Evolutionary conservation across 2,888 invertebrate genomes (phyloP).

Genomic region (Parthenolecanium corni): DNA sequence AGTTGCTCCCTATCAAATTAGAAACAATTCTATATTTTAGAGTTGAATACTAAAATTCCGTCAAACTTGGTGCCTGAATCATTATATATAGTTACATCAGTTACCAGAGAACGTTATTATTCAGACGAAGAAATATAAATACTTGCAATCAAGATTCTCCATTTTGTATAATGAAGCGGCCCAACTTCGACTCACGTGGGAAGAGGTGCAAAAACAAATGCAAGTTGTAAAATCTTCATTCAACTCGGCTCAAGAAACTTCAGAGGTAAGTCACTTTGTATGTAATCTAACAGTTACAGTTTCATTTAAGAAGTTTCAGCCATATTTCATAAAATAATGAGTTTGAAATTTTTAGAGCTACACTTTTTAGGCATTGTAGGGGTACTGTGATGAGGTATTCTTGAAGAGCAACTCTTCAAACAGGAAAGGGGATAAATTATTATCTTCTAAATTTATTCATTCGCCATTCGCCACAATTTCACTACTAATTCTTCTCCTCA

Average conservation of each 20-base stretch:
- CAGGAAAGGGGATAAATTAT: no score
- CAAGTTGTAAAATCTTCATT: constrained; percentile 17
- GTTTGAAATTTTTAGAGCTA: no score
- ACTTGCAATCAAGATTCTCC: constrained; percentile 19
- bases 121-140: constrained; percentile 16
- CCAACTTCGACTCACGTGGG: constrained; percentile 16
- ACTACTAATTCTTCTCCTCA: no score
- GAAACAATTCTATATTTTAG: background rate
- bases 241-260: constrained; percentile 21
- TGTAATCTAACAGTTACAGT: no score
- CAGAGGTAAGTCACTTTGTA: constrained; percentile 14
- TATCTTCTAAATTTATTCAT: no score
- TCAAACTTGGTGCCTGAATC: background rate
- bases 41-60: background rate
- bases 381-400: no score
- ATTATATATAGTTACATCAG: background rate
- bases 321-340: no score
- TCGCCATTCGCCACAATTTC: no score
- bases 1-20: background rate
- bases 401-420: no score
- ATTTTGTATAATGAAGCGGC: constrained; percentile 22
- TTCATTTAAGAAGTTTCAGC: no score
- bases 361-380: no score
- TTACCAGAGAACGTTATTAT: constrained; percentile 14
- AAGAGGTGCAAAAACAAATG: constrained; percentile 26